Conservation (phyloP, 2,888 invertebrate species). For the Temnothorax rugatulus region DNA sequence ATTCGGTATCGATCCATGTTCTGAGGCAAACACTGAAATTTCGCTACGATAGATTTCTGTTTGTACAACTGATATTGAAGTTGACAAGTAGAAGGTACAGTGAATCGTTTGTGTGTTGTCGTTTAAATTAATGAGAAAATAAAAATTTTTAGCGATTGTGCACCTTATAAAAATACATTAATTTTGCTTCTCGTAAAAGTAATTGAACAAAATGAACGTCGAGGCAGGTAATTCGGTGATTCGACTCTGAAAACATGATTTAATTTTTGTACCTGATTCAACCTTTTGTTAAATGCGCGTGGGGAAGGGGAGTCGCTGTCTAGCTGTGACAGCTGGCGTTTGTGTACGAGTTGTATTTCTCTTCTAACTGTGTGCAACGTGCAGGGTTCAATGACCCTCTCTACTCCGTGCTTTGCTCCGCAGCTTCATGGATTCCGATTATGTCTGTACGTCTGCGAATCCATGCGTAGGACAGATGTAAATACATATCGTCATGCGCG, state of each 20-base stretch:
- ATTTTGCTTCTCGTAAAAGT: not conserved
- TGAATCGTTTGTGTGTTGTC: not conserved
- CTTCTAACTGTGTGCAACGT: conserved; percentile 21
- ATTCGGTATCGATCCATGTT: conserved; percentile 59
- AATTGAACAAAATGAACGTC: not conserved
- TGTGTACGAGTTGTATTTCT: conserved; percentile 31
- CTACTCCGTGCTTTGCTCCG: conserved; percentile 77
- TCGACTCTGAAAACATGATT: not conserved
- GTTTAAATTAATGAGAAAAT: not conserved
- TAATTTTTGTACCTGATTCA: not conserved
- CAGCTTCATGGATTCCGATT: conserved; percentile 73
- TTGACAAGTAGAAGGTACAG: not conserved
- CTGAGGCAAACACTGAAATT: conserved; percentile 62
- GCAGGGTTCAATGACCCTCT: conserved; percentile 78
- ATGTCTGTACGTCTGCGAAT: conserved; percentile 53
- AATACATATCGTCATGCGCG: conserved; percentile 5
- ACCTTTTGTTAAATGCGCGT: conserved; percentile 21
- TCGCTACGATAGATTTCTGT: not conserved
- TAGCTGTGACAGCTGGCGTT: conserved; percentile 42
- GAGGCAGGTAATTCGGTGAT: not conserved
- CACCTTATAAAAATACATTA: not conserved
- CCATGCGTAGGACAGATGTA: conserved; percentile 32
- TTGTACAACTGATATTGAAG: not conserved
- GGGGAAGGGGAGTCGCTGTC: not conserved
- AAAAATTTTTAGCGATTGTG: not conserved